Base-by-base conservation (phyloP, 2,113 vertebrate genomes). In the Apus apus region DNA sequence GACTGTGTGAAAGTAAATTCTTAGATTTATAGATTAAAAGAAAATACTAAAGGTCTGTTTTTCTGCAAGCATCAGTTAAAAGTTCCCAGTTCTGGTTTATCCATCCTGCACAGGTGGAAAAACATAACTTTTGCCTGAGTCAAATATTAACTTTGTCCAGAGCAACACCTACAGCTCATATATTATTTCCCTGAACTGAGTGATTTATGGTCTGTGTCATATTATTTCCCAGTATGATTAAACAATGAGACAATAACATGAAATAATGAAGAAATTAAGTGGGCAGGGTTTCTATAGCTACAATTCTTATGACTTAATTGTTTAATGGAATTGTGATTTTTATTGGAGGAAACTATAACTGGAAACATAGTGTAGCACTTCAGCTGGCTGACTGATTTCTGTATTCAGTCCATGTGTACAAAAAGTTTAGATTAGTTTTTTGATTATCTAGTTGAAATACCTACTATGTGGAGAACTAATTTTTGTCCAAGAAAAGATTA, bases 351-450 rank as follows among this genome's bases (percentile, higher is more conserved):
- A 94, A 45, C 54, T 17, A 16, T 45, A 40, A 8, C 56, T 87
- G 50, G 58, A 68, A 78, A 74, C 32, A 54, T 62, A 90, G 45
- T 46, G 60, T 29, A 60, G 53, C 5, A 30, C 71, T 92, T 95
- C 54, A 43, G n/a, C 54, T 26, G 50, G 15, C 45, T 89, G 53
- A 21, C 70, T 92, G 88, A 71, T 64, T 80, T 64, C 30, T 79
- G 3, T 43, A 57, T 72, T 62, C 46, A 36, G 17, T 45, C 64
- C 34, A 64, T 51, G 38, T 30, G 43, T 32, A 85, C 23, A 79
- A 36, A 36, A 85, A 93, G 86, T 85, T 91, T 82, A 84, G 66
- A 92, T 81, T 91, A 95, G 66, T 61, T 51, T 54, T 87, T 70
- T 94, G 57, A 91, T 85, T 86, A 66, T 60, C 53, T 68, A 45